These are phyloP conservation scores for Tiliacea citrago DNA, from an alignment of 2,888 invertebrate genomes.

Conservation along the genomic window DNA sequence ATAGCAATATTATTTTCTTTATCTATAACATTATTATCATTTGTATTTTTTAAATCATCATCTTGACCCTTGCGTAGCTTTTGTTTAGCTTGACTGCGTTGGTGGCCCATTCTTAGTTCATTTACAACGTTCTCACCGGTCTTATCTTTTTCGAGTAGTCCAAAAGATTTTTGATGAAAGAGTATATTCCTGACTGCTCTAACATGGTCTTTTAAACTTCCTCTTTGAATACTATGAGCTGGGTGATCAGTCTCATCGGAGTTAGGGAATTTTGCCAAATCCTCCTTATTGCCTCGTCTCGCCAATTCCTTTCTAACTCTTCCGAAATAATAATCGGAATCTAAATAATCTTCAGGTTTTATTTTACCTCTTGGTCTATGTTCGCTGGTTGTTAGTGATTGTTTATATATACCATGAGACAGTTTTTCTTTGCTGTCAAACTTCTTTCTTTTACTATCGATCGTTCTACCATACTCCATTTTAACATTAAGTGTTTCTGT, in stretches of 20 bases:
- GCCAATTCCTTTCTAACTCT: constrained; percentile 43
- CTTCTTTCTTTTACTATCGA: constrained; percentile 22
- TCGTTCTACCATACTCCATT: constrained; percentile 22
- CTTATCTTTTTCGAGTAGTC: constrained; percentile 27
- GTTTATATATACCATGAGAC: background rate
- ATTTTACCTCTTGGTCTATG: constrained; percentile 3
- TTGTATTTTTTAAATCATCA: background rate
- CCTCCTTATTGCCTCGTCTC: background rate
- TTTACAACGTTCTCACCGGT: constrained; percentile 6
- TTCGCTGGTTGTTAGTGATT: background rate
- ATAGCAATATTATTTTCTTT: constrained; percentile 49
- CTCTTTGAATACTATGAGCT: constrained; percentile 49
- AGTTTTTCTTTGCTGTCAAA: constrained; percentile 23
- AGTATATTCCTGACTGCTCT: constrained; percentile 70
- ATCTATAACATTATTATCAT: constrained; percentile 1
- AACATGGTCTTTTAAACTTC: constrained; percentile 66
- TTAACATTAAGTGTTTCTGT: background rate
- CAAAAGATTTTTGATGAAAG: constrained; percentile 64
- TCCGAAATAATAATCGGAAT: constrained; percentile 71
- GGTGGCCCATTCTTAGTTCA: background rate
- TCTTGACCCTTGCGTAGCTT: background rate
- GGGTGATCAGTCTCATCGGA: constrained; percentile 62
- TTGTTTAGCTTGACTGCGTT: background rate
- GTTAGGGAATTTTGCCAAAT: constrained; percentile 31
- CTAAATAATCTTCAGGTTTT: constrained; percentile 72